Evolutionary conservation across 1,140 invertebrate species (phyloP).

Genomic region (Campoletis sonorensis): DNA sequence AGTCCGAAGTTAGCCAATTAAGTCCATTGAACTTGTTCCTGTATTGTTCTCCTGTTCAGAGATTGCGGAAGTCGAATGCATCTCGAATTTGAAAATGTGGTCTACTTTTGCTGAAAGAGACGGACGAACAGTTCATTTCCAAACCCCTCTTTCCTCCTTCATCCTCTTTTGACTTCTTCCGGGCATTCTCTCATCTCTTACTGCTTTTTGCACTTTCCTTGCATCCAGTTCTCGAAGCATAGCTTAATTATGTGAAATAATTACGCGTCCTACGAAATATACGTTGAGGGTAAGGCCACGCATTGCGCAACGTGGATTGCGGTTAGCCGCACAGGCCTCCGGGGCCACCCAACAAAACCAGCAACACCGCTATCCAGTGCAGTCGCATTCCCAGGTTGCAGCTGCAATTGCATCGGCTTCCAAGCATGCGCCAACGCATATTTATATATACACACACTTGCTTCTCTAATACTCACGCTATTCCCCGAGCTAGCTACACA

Average conservation of each 20-base stretch:
- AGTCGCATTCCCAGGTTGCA: slow-evolving; percentile 24
- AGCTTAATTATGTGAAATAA: slow-evolving; percentile 64
- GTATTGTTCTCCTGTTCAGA: too few relatives aligned
- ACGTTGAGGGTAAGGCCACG: slow-evolving; percentile 39
- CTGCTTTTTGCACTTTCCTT: neutral
- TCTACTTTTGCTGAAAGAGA: neutral
- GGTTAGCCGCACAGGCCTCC: slow-evolving; percentile 52
- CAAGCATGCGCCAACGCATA: neutral
- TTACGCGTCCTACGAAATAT: slow-evolving; percentile 49
- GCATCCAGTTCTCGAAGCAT: neutral
- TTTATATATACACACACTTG: neutral
- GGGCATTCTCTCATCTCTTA: neutral
- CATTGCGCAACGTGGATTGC: slow-evolving; percentile 58
- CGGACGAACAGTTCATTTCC: neutral
- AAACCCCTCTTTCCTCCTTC: neutral
- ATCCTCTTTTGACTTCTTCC: neutral
- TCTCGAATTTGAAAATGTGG: too few relatives aligned
- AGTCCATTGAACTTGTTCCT: too few relatives aligned
- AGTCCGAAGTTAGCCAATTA: too few relatives aligned
- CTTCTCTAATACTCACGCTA: neutral
- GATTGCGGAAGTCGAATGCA: too few relatives aligned
- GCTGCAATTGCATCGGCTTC: slow-evolving; percentile 11
- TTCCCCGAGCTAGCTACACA: neutral
- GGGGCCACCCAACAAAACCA: slow-evolving; percentile 21
- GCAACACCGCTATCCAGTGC: slow-evolving; percentile 18